A percentile compares a stretch with the other conserved stretches of the same genome.
Conservation (phyloP, 2,797 vertebrate genomes). For the Pseudopleuronectes americanus region DNA sequence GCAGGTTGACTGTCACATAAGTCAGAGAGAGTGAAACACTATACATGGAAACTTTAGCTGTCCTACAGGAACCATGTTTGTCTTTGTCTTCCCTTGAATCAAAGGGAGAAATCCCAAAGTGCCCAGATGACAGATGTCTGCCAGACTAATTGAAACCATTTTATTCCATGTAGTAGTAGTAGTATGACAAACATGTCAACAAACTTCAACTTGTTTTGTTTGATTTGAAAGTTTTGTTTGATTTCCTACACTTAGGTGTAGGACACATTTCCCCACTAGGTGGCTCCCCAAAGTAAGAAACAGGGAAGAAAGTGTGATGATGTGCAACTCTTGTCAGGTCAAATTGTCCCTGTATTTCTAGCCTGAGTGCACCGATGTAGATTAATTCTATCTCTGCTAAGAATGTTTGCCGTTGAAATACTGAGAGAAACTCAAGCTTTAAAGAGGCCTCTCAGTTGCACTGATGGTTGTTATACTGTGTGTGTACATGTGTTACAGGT, state of each 20-base stretch:
- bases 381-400: neutral
- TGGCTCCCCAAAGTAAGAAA: neutral
- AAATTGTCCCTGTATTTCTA: neutral
- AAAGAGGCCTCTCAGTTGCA: too few relatives aligned
- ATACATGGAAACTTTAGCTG: too few relatives aligned
- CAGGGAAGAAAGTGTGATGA: neutral
- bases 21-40: too few relatives aligned
- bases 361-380: neutral
- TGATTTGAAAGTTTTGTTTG: neutral
- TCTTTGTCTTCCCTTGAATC: too few relatives aligned
- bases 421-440: neutral
- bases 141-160: too few relatives aligned
- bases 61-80: too few relatives aligned
- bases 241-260: neutral
- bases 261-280: neutral
- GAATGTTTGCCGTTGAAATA: neutral
- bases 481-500: conserved; percentile 77
- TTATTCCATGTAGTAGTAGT: too few relatives aligned
- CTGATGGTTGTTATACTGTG: neutral
- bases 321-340: neutral
- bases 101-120: too few relatives aligned
- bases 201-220: neutral
- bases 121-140: too few relatives aligned
- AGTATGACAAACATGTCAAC: too few relatives aligned
- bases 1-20: too few relatives aligned